phyloP scores from a whole-genome alignment of 2,113 vertebrate species.

The Sinocyclocheilus anshuiensis region DNA sequence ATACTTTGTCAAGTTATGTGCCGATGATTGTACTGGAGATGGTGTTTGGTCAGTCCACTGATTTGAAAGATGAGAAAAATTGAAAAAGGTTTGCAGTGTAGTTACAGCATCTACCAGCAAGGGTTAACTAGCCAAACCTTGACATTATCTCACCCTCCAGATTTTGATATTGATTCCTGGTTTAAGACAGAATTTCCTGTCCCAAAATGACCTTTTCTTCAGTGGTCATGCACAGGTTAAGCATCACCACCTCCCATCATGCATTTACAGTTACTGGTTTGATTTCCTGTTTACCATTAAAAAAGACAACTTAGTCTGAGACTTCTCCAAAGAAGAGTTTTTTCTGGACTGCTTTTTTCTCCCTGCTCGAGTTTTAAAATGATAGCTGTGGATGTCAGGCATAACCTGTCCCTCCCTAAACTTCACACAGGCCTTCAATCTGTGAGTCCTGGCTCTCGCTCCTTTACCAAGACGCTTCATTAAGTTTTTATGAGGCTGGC shows the following conservation, averaged over 20 bases:
- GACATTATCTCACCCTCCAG: neutral
- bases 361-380: conserved; percentile 21
- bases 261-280: neutral
- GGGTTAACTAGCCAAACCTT: neutral
- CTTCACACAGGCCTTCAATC: conserved; percentile 39
- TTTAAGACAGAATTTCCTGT: neutral
- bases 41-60: neutral
- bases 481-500: conserved; percentile 48
- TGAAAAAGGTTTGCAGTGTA: neutral
- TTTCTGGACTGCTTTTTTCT: neutral
- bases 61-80: neutral
- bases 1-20: neutral
- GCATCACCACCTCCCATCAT: neutral
- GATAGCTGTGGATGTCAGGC: conserved; percentile 41
- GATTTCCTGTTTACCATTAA: neutral
- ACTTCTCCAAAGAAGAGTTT: neutral
- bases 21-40: neutral
- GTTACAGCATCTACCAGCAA: neutral
- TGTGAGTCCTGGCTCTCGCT: conserved; percentile 31
- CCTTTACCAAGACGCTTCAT: conserved; percentile 51
- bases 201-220: neutral
- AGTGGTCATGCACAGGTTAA: neutral
- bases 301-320: conserved; percentile 3
- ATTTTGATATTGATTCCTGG: neutral
- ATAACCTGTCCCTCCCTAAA: conserved; percentile 42